phyloP scores from a whole-genome alignment of 2,888 invertebrate species.

The Drosophila setosimentum region DNA sequence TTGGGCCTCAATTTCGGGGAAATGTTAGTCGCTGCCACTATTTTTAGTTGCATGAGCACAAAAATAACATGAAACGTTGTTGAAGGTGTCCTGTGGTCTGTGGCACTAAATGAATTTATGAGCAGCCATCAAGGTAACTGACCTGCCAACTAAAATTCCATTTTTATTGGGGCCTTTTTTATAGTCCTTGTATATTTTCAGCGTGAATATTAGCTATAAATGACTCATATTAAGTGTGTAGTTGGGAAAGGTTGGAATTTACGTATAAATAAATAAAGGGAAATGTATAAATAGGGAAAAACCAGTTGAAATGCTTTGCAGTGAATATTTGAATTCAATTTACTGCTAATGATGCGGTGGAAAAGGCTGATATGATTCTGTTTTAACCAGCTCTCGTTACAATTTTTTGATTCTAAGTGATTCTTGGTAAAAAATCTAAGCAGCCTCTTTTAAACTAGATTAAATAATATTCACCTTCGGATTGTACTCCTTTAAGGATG shows the following conservation, averaged over 20 bases:
- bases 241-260: neutral
- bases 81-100: neutral
- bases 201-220: neutral
- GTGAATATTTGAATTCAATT: neutral
- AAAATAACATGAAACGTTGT: neutral
- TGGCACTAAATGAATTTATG: constrained; percentile 4
- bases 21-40: constrained; percentile 31
- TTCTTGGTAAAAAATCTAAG: no score
- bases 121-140: constrained; percentile 14
- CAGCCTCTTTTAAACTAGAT: no score
- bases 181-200: constrained; percentile 3
- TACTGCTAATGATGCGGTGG: rapidly evolving
- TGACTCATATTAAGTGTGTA: neutral
- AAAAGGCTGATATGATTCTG: neutral
- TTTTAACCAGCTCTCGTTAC: neutral
- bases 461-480: neutral
- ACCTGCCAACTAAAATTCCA: neutral
- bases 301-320: neutral
- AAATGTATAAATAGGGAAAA: neutral
- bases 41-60: constrained; percentile 36
- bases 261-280: neutral
- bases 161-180: neutral
- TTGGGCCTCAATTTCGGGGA: neutral
- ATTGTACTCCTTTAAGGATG: neutral
- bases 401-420: no score